Conservation (phyloP, 2,797 vertebrate species). For the Myotis daubentonii region DNA sequence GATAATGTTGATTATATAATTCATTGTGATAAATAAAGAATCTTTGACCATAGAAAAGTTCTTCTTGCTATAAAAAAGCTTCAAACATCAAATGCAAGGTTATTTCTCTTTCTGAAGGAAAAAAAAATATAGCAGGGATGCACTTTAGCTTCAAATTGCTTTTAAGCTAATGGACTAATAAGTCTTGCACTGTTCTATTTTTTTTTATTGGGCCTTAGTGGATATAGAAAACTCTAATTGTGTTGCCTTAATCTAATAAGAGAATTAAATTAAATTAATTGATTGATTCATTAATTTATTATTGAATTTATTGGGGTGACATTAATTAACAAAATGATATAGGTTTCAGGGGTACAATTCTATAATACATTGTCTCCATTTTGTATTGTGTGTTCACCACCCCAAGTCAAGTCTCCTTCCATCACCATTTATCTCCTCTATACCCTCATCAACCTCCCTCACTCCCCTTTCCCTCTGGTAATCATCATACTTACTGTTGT, state of each 20-base stretch:
- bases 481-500: background rate
- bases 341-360: background rate
- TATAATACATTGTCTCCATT: background rate
- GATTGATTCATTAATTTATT: background rate
- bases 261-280: background rate
- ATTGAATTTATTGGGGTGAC: background rate
- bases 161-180: conserved; percentile 33
- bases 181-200: conserved; percentile 47
- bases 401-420: background rate
- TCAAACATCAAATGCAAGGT: conserved; percentile 50
- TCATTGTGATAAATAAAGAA: conserved; percentile 58
- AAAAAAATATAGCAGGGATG: background rate
- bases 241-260: conserved; percentile 58
- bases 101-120: background rate
- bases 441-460: too few relatives aligned
- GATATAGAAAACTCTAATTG: conserved; percentile 44
- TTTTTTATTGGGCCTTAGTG: background rate
- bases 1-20: conserved; percentile 51
- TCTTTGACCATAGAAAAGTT: conserved; percentile 27
- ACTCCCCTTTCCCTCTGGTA: background rate
- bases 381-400: background rate
- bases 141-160: conserved; percentile 45
- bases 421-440: background rate
- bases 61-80: conserved; percentile 48
- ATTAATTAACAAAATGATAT: background rate